phyloP scores from a whole-genome alignment of 2,113 vertebrate species.

The Rhynchomys soricoides region DNA sequence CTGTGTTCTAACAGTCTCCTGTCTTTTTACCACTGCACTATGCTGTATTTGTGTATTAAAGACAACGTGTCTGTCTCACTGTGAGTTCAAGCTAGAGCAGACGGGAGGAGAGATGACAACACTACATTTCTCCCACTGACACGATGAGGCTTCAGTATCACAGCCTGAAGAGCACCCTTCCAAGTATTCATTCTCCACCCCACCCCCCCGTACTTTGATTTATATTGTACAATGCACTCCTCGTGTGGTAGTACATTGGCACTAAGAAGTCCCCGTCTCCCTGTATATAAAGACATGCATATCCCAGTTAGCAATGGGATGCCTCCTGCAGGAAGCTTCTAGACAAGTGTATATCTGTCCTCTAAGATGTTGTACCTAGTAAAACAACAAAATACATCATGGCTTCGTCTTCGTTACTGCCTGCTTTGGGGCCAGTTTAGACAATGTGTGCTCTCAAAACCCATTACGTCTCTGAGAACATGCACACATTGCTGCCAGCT shows the following conservation, averaged over 20 bases:
- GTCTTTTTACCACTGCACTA: neutral
- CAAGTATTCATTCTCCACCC: neutral
- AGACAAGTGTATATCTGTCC: neutral
- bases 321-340: neutral
- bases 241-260: neutral
- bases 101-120: neutral
- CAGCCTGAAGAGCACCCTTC: neutral
- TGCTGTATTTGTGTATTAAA: neutral
- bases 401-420: neutral
- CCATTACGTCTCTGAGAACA: neutral
- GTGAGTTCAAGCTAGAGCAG: neutral
- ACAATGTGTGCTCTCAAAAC: neutral
- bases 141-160: neutral
- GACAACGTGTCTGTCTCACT: neutral
- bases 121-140: neutral
- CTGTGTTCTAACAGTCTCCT: neutral
- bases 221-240: neutral
- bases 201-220: neutral
- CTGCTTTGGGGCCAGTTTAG: neutral
- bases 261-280: neutral
- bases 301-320: neutral
- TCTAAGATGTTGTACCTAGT: neutral
- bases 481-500: neutral
- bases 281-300: neutral
- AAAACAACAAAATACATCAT: neutral